A percentile compares a stretch with the other conserved stretches of the same genome.
These are phyloP conservation scores for Otis tarda DNA, from an alignment of 2,113 vertebrate species.

Conservation along the genomic window DNA sequence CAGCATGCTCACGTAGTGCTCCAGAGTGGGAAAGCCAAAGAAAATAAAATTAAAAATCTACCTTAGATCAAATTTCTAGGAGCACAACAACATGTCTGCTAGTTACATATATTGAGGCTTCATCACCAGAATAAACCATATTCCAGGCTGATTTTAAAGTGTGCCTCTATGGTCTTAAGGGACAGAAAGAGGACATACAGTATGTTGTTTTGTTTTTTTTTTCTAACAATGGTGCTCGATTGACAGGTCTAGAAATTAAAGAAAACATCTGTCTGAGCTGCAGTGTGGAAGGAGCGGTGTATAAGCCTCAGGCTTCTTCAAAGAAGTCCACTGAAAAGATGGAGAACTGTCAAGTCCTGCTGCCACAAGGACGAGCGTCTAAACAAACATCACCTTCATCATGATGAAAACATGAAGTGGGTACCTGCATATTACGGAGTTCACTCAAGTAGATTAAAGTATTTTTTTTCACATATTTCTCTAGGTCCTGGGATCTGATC, in stretches of 20 bases:
- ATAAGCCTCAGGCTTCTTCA: background rate
- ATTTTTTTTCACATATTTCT: background rate
- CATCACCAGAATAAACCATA: background rate
- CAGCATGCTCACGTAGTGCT: accelerated
- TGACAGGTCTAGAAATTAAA: background rate
- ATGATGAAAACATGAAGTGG: background rate
- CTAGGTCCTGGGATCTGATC: background rate
- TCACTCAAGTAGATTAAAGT: background rate
- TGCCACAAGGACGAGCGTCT: background rate
- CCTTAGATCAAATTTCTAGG: background rate
- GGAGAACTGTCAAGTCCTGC: background rate
- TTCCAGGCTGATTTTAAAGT: background rate
- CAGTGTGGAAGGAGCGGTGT: background rate
- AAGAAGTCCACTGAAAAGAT: background rate
- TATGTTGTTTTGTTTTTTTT: background rate
- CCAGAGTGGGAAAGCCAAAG: background rate
- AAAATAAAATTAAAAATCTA: background rate
- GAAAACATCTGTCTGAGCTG: background rate
- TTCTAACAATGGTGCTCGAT: background rate
- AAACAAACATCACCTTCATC: background rate
- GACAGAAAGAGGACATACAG: background rate
- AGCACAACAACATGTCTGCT: background rate
- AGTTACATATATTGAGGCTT: background rate
- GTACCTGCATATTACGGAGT: background rate
- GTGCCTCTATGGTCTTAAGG: background rate